Evolutionary conservation across 2,797 vertebrate species (phyloP).

Genomic region (Darevskia nairensis): DNA sequence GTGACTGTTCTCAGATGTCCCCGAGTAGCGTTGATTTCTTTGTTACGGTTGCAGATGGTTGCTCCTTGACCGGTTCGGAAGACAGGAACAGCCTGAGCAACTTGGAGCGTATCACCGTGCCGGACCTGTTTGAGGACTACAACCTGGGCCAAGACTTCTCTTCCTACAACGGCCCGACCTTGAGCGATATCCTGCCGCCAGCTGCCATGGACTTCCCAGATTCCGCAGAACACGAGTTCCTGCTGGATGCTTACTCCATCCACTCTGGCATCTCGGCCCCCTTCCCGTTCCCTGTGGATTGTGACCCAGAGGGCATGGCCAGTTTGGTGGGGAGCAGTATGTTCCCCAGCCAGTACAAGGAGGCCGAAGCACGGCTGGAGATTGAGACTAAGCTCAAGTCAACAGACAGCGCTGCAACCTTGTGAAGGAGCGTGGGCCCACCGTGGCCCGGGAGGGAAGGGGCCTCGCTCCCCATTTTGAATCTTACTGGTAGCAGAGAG

Average conservation of each 20-base stretch:
- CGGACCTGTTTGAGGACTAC: slow-evolving; percentile 56
- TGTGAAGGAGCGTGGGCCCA: neutral
- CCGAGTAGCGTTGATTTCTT: too few relatives aligned
- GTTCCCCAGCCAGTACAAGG: slow-evolving; percentile 74
- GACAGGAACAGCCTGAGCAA: slow-evolving; percentile 34
- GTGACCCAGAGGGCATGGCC: slow-evolving; percentile 53
- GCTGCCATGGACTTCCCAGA: neutral
- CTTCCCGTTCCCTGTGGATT: slow-evolving; percentile 28
- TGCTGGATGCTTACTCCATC: slow-evolving; percentile 63
- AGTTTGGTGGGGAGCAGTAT: slow-evolving; percentile 75
- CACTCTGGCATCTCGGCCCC: slow-evolving; percentile 13
- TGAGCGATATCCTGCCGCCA: neutral
- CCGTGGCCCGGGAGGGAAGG: neutral
- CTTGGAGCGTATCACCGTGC: slow-evolving; percentile 55
- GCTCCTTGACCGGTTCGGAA: slow-evolving; percentile 45
- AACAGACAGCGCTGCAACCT: neutral
- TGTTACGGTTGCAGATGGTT: slow-evolving; percentile 39
- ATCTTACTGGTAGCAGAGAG: neutral
- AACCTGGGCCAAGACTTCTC: slow-evolving; percentile 42
- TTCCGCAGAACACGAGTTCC: slow-evolving; percentile 35
- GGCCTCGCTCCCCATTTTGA: slow-evolving; percentile 1
- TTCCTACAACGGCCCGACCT: neutral
- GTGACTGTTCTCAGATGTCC: neutral
- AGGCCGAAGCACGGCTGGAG: slow-evolving; percentile 11
- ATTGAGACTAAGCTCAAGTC: slow-evolving; percentile 26